Evolutionary conservation across 2,888 invertebrate species (phyloP).

Genomic region (Phyllotreta cruciferae): DNA sequence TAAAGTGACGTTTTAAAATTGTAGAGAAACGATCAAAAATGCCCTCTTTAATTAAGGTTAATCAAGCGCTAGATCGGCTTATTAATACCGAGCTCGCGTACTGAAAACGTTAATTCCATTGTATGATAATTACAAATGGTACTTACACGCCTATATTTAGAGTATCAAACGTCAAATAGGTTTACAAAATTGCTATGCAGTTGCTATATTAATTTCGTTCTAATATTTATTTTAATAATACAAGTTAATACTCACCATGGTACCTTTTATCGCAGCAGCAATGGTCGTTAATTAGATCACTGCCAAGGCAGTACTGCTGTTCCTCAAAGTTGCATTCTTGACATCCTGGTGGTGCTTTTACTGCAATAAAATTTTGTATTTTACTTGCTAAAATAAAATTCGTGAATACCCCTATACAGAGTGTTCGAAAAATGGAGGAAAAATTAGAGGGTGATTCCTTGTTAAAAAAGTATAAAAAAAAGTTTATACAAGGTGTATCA

Average conservation of each 20-base stretch:
- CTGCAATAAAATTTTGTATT: slow-evolving; percentile 46
- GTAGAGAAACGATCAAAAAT: slow-evolving; percentile 20
- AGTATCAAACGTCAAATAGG: slow-evolving; percentile 4
- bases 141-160: slow-evolving; percentile 1
- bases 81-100: slow-evolving; percentile 16
- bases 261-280: slow-evolving; percentile 68
- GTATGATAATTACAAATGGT: slow-evolving; percentile 19
- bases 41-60: slow-evolving; percentile 38
- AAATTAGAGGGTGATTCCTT: no score
- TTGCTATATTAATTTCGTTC: slow-evolving; percentile 1
- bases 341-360: slow-evolving; percentile 65
- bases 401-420: not conserved
- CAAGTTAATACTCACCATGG: slow-evolving; percentile 59
- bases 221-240: not conserved
- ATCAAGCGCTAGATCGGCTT: slow-evolving; percentile 34
- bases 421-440: no score
- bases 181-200: not conserved
- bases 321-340: slow-evolving; percentile 68
- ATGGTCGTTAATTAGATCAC: slow-evolving; percentile 66
- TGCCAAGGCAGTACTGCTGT: slow-evolving; percentile 68
- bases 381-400: slow-evolving; percentile 1
- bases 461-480: no score
- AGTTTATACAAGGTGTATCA: no score
- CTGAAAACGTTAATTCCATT: slow-evolving; percentile 23
- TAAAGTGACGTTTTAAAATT: not conserved